Base-by-base conservation (phyloP, 1,140 invertebrate genomes). In the Pogonognathellus flavescens region DNA sequence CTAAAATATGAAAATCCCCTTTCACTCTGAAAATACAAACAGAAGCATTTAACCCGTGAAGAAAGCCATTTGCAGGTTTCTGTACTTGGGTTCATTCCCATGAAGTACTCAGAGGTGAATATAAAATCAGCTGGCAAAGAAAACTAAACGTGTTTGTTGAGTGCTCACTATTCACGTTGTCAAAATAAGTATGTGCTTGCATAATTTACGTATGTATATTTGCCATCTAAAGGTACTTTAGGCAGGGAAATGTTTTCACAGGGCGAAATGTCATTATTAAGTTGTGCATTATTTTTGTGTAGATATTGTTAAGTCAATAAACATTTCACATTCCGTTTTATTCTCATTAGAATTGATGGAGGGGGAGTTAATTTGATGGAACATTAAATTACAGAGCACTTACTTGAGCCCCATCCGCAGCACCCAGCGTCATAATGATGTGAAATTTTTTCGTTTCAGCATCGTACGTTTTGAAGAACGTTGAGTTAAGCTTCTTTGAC, bases 401-500 rank as follows among this genome's bases (percentile, higher is more conserved):
- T 76, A 76, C 70, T 16, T 2, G 49, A 49, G n/a, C 70, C 25
- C 11, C 62, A 14, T 31, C 22, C 22, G 22, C 62, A 2, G 10
- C 62, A 0, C 1, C 3, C 1, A 66, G 9, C 6, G 22, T 25
- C 62, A 10, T 22, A 66, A 66, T 22, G 4, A 10, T 22, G 25
- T 66, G 13, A 66, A 13, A 13, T 66, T 31, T 20, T 11, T 25
- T 25, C 20, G 20, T 25, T 66, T 66, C 62, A 0, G 62, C 20
- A 66, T 66, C 62, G 20, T 14, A 6, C 25, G 11, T 31, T 13
- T 66, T 2, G 2, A 13, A 10, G 5, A n/a, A 14, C 14, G 10
- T 31, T 4, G 53, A 25, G 0, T 49, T 16, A 5, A 84, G 55
- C 59, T 84, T 84, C 31, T 80, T 84, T 3, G 70, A 84, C 20